Percentiles rank a stretch among this genome's conserved stretches.
phyloP scores from a whole-genome alignment of 1,140 invertebrate species.

The Trichogramma pretiosum region DNA sequence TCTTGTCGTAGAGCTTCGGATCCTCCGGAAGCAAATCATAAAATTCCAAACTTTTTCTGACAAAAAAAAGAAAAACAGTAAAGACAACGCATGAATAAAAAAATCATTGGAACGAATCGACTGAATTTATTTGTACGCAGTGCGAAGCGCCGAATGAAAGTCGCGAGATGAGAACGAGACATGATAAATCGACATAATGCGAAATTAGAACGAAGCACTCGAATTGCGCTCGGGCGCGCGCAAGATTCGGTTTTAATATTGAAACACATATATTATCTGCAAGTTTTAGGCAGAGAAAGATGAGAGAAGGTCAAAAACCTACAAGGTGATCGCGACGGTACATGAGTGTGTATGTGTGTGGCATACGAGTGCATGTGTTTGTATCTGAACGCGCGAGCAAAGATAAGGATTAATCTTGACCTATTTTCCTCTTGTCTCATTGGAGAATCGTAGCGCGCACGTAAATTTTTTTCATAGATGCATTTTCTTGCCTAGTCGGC shows the following conservation, averaged over 20 bases:
- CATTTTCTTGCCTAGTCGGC: too few relatives aligned
- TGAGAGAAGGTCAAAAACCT: constrained; percentile 13
- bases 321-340: constrained; percentile 18
- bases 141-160: background rate
- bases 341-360: too few relatives aligned
- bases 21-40: constrained; percentile 78
- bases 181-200: background rate
- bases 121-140: background rate
- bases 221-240: too few relatives aligned
- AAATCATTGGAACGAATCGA: background rate
- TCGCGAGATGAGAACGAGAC: background rate
- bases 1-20: constrained; percentile 79
- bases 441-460: constrained; percentile 2
- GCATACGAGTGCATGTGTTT: too few relatives aligned
- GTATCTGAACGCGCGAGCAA: constrained; percentile 9
- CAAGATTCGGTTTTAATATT: too few relatives aligned
- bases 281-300: too few relatives aligned
- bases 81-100: background rate
- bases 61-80: too few relatives aligned
- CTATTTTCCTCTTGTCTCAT: constrained; percentile 7
- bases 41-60: constrained; percentile 65
- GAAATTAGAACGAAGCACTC: constrained; percentile 10
- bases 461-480: too few relatives aligned
- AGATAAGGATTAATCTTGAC: constrained; percentile 19
- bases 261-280: too few relatives aligned